Conservation (phyloP, 64 coral and sea anemone genomes). For the Trachythela sp. region DNA sequence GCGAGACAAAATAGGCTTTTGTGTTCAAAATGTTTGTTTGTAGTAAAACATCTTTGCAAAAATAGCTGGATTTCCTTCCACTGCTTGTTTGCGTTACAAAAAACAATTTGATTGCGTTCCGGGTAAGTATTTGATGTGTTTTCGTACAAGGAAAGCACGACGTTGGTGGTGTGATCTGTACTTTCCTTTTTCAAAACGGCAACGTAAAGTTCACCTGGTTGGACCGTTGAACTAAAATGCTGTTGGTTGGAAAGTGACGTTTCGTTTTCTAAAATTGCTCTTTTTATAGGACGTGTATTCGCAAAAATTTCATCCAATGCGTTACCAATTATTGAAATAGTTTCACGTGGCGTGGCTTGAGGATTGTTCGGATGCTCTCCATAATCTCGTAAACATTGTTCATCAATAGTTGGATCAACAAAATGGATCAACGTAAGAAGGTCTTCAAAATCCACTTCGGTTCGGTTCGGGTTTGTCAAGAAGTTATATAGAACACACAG, state of each 20-base stretch:
- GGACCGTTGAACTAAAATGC: not conserved
- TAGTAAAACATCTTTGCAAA: not conserved
- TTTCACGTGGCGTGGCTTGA: not conserved
- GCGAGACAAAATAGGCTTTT: not conserved
- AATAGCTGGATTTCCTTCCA: not conserved
- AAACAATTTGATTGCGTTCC: not conserved
- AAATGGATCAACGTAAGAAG: conserved; percentile 51
- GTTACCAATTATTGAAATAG: not conserved
- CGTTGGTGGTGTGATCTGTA: not conserved
- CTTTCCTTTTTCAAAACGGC: not conserved
- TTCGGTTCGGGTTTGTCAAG: not conserved
- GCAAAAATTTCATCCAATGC: not conserved
- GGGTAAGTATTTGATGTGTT: not conserved
- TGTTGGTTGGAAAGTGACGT: not conserved
- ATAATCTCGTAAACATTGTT: conserved; percentile 20
- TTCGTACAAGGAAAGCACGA: not conserved
- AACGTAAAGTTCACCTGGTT: conserved; percentile 13
- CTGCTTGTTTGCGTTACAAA: not conserved
- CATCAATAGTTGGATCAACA: conserved; percentile 43
- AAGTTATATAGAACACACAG: conserved; percentile 57
- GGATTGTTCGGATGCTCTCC: conserved; percentile 14
- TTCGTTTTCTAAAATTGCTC: not conserved
- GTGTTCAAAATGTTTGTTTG: not conserved
- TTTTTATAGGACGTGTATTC: not conserved
- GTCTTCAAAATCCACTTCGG: not conserved